Conservation (phyloP, 2,888 invertebrate genomes). For the Melinaea marsaeus region DNA sequence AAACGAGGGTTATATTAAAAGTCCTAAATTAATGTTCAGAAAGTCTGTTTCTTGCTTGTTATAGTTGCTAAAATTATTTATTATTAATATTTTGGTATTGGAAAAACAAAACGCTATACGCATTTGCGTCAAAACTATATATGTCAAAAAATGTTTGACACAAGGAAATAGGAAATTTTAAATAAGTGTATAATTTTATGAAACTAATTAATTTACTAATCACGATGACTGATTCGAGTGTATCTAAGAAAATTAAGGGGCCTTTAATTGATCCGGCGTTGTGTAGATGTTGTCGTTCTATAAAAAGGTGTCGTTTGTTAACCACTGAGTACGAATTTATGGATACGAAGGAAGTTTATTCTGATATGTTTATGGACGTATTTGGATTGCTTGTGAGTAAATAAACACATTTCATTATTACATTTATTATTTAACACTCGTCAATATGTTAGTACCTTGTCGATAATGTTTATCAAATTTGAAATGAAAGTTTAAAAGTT, state of each 20-base stretch:
- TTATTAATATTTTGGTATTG: too few relatives aligned
- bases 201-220: conserved; percentile 7
- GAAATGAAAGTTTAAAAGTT: too few relatives aligned
- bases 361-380: conserved; percentile 70
- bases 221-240: conserved; percentile 29
- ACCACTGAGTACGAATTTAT: conserved; percentile 62
- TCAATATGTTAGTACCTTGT: too few relatives aligned
- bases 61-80: too few relatives aligned
- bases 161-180: not conserved
- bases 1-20: too few relatives aligned
- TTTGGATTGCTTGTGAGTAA: conserved; percentile 65
- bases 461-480: too few relatives aligned
- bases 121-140: not conserved
- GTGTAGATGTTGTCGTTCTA: conserved; percentile 65
- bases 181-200: conserved; percentile 2
- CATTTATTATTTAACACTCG: not conserved
- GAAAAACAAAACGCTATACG: conserved; percentile 5
- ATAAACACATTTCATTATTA: not conserved
- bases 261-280: conserved; percentile 62
- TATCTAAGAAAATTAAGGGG: conserved; percentile 43
- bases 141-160: conserved; percentile 7
- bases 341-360: conserved; percentile 61
- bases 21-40: too few relatives aligned
- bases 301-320: conserved; percentile 66
- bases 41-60: too few relatives aligned